Base-by-base conservation (phyloP, 2,888 invertebrate genomes). In the Orthonevra nobilis region DNA sequence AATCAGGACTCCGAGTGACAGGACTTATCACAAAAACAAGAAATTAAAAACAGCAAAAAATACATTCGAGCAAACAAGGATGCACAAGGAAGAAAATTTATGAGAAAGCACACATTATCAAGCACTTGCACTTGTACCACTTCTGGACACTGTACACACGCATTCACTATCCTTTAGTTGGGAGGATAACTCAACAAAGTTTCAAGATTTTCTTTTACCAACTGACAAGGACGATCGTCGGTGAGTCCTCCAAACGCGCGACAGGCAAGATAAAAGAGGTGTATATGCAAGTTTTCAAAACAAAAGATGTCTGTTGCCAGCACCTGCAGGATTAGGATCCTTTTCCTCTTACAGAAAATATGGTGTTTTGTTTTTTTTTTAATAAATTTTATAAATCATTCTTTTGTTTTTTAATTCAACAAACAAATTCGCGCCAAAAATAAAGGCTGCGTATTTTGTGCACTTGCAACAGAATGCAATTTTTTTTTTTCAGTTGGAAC, bases 101-200 rank as follows among this genome's bases (percentile, higher is more conserved):
- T 73, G 66, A 61, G 61, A 73, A 66, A 73, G 56, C 79, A 73
- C 66, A 79, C 79, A 73, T 73, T 79, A 73, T 72, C 66, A 79
- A 61, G 79, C 66, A 68, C 79, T 79, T 72, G 73, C 79, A 66
- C 79, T 79, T 79, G 79, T 79, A 46, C 79, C 79, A 79, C 79
- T 79, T 73, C 66, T 70, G 70, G 70, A 77, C 79, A 32, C 40
- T 60, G 66, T 42, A 54, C 68, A 40, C 12, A 58, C 36, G 56
- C n/a, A 23, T 20, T 19, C 19, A 23, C 60, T 60, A 74, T 68
- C 74, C 68, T 48, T 68, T 44, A 15, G 73, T 15, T 32, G 34
- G 36, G 52, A 26, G n/a, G 52, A 79, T 70, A 60, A 38, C 72
- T 64, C 42, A 40, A 4, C 9, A 10, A 50, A 50, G 66, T 60